Evolutionary conservation across 1,140 invertebrate species (phyloP).

Genomic region (Drosophila simulans): DNA sequence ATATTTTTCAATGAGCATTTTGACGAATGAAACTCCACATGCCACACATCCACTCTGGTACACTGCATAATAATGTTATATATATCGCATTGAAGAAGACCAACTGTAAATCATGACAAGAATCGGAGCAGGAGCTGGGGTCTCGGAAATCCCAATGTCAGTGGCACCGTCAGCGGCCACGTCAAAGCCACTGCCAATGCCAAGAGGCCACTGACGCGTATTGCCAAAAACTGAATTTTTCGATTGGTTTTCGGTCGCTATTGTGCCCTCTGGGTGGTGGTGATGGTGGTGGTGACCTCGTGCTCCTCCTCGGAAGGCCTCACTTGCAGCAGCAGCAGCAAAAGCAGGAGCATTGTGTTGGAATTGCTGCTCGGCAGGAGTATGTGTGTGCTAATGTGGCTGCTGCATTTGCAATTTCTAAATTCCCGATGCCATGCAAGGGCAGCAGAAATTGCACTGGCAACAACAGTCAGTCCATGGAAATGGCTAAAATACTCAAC

Average conservation of each 20-base stretch:
- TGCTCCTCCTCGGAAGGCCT: slow-evolving; percentile 42
- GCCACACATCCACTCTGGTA: not conserved
- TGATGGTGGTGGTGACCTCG: slow-evolving; percentile 21
- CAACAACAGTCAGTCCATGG: slow-evolving; percentile 17
- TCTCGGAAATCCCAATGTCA: slow-evolving; percentile 55
- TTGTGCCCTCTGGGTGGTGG: slow-evolving; percentile 27
- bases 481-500: slow-evolving; percentile 4
- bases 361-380: slow-evolving; percentile 16
- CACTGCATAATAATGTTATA: not conserved
- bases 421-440: slow-evolving; percentile 45
- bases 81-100: not conserved
- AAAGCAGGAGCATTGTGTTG: slow-evolving; percentile 42
- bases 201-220: slow-evolving; percentile 42
- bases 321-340: slow-evolving; percentile 21
- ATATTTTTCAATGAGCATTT: not conserved
- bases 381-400: slow-evolving; percentile 49
- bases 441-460: slow-evolving; percentile 31
- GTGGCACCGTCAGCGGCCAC: slow-evolving; percentile 26
- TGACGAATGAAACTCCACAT: not conserved
- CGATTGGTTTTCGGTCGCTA: slow-evolving; percentile 54
- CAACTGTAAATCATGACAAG: slow-evolving; percentile 11
- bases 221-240: slow-evolving; percentile 76
- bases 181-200: slow-evolving; percentile 34
- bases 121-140: slow-evolving; percentile 10
- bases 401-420: slow-evolving; percentile 74